Evolutionary conservation across 1,140 invertebrate species (phyloP).

Genomic region (Homalodisca vitripennis): DNA sequence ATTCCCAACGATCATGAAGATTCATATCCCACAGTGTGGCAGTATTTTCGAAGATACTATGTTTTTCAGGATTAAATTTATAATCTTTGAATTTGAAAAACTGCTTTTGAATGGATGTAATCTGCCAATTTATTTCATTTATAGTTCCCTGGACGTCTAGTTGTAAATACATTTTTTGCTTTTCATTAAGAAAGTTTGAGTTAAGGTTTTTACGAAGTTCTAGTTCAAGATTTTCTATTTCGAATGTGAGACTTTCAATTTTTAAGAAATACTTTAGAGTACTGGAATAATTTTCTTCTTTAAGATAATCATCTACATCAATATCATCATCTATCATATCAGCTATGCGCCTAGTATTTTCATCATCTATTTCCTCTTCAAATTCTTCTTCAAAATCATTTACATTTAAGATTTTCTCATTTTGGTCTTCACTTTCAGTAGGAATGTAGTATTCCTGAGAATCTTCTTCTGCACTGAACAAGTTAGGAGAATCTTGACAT

Average conservation of each 20-base stretch:
- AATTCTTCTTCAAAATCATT: slow-evolving; percentile 51
- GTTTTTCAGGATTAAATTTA: not conserved
- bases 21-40: not conserved
- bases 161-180: not conserved
- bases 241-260: not conserved
- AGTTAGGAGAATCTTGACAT: not conserved
- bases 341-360: slow-evolving; percentile 64
- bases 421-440: not conserved
- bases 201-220: not conserved
- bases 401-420: not conserved
- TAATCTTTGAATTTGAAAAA: not conserved
- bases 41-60: not conserved
- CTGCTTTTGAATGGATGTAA: not conserved
- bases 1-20: slow-evolving; percentile 1
- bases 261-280: not conserved
- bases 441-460: not conserved
- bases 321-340: slow-evolving; percentile 15
- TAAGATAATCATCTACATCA: not conserved
- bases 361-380: slow-evolving; percentile 49
- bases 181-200: not conserved
- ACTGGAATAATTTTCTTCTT: not conserved
- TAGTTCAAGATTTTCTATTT: not conserved
- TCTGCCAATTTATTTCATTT: not conserved
- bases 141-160: not conserved
- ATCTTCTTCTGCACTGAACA: no score